phyloP scores from a whole-genome alignment of 2,888 invertebrate species.

The Oxytorus armatus region DNA sequence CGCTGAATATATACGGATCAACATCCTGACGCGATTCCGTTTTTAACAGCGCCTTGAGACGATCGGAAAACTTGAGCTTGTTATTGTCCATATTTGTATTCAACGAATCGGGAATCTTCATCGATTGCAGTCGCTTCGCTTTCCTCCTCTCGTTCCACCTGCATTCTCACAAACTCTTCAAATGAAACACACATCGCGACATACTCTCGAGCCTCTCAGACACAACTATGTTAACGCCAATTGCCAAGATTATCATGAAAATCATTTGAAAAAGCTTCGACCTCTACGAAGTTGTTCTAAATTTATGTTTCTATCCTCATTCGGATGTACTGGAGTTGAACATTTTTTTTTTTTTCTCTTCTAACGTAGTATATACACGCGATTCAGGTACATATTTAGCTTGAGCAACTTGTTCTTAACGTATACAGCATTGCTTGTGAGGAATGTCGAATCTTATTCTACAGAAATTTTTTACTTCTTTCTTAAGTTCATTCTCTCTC shows the following conservation, averaged over 20 bases:
- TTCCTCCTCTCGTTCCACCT: conserved; percentile 75
- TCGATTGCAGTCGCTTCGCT: conserved; percentile 75
- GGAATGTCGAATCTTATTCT: conserved; percentile 55
- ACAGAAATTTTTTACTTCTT: not conserved
- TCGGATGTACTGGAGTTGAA: no score
- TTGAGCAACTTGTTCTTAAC: conserved; percentile 52
- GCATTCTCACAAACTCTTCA: conserved; percentile 79
- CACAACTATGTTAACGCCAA: not conserved
- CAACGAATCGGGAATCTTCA: conserved; percentile 80
- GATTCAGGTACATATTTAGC: conserved; percentile 58
- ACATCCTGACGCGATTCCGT: conserved; percentile 82
- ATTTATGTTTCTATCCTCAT: no score
- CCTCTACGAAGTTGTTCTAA: conserved; percentile 1
- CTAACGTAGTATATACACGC: conserved; percentile 2
- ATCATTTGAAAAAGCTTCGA: conserved; percentile 17
- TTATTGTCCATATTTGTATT: conserved; percentile 82
- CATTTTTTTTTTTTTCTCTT: conserved; percentile 37
- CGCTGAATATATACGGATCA: conserved; percentile 85
- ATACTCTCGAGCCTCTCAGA: not conserved
- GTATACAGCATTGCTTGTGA: not conserved
- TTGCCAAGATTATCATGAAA: not conserved
- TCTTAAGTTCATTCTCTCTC: not conserved
- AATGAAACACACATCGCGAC: conserved; percentile 63
- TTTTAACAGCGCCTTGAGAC: conserved; percentile 84
- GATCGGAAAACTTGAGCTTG: conserved; percentile 85